A percentile compares a stretch with the other conserved stretches of the same genome.
Evolutionary conservation across 2,113 vertebrate genomes (phyloP).

Genomic region (Petrocephalus microphthalmus): DNA sequence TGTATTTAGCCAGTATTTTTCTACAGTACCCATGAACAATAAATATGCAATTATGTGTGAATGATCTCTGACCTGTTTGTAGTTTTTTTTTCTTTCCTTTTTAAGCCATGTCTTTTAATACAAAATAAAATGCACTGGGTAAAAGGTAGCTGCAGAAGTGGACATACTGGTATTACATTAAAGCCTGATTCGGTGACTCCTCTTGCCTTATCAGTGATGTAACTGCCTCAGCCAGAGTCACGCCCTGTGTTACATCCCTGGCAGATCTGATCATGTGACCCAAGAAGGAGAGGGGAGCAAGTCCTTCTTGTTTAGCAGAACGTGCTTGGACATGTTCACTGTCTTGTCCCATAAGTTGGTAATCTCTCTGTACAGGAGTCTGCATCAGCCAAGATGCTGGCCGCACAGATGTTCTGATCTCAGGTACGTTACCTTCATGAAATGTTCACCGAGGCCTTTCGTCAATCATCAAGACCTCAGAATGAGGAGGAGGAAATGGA

Average conservation of each 20-base stretch:
- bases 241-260: background rate
- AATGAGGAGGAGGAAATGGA: background rate
- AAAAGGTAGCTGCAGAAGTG: background rate
- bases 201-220: background rate
- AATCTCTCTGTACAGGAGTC: background rate
- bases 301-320: background rate
- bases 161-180: background rate
- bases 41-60: conserved; percentile 40
- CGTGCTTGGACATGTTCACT: background rate
- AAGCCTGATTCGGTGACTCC: background rate
- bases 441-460: background rate
- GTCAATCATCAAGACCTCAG: background rate
- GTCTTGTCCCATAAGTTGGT: background rate
- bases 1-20: conserved; percentile 46
- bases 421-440: background rate
- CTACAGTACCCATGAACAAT: conserved; percentile 45
- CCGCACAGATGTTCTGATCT: background rate
- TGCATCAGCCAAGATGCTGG: background rate
- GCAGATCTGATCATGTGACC: background rate
- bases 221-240: background rate
- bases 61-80: background rate
- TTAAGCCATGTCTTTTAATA: background rate
- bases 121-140: background rate
- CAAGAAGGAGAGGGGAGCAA: background rate
- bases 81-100: background rate